Evolutionary conservation across 2,888 invertebrate genomes (phyloP), one percentile per base, ranked within the genome.

Genomic region (Taenaris catops): DNA sequence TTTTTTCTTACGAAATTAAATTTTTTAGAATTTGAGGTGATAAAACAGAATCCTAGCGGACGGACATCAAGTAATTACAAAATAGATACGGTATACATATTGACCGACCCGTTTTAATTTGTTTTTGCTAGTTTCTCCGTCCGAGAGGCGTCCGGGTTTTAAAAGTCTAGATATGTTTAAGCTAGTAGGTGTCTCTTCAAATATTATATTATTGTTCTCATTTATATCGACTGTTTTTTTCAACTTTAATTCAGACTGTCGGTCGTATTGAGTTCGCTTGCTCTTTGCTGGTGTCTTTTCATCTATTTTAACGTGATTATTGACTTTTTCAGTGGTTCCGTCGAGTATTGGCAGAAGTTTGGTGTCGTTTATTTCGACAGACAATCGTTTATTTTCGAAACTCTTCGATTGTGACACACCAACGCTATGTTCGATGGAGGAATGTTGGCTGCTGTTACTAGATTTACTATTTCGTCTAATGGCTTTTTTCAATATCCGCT

Each of bases 401-500:
- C 74, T 78, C 52, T 72, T 80, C 25, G 79, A 73, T 26, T 70
- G 63, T 38, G 71, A 60, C 46, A 64, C 71, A 29, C 59, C 55
- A 27, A 55, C 51, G 34, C 53, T 55, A 44, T 55, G 63, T 10
- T 72, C 75, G 47, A 63, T 42, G 8, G 59, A 44, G 6, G 69
- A 65, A 37, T 52, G 64, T 42, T 76, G 72, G 34, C 70, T 71
- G 46, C 53, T 65, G 51, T 64, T 79, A 34, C 53, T 63, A 10
- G 75, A 65, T 53, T 81, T 81, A 50, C 81, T 83, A 44, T 58
- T 75, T 16, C 83, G 72, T 25, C 84, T 67, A 47, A 75, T 54
- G 38, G 73, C 78, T 61, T 79, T 84, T 55, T 83, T 84, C 25
- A 80, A 62, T 53, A 83, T 62, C 57, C 81, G 70, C 63, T 83